phyloP scores from a whole-genome alignment of 2,797 vertebrate genomes.

The Sebastiscus tertius region DNA sequence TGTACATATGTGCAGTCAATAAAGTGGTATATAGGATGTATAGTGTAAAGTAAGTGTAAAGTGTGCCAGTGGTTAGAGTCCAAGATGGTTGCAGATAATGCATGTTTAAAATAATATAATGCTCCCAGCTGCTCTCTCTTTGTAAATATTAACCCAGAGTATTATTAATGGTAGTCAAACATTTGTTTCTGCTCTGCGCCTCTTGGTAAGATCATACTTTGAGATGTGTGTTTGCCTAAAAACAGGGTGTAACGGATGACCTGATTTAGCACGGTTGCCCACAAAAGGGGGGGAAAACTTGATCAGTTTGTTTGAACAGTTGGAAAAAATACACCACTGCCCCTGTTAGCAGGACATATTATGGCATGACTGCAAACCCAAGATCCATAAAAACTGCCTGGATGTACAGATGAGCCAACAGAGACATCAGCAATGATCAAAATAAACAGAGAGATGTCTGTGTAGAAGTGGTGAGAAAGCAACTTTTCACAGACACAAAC shows the following conservation, averaged over 20 bases:
- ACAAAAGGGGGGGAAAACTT: neutral
- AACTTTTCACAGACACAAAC: slow-evolving; percentile 47
- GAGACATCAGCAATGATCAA: neutral
- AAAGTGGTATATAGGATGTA: no score
- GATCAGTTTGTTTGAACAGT: slow-evolving; percentile 21
- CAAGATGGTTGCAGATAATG: no score
- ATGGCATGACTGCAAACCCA: neutral
- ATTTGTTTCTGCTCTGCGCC: neutral
- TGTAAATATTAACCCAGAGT: slow-evolving; percentile 17
- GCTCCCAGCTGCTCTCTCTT: neutral
- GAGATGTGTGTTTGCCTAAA: neutral
- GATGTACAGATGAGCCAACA: neutral
- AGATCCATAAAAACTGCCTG: neutral
- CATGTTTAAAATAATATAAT: no score
- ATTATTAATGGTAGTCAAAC: neutral
- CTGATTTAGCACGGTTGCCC: slow-evolving; percentile 1
- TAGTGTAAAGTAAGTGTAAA: no score
- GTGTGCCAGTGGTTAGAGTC: no score
- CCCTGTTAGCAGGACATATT: neutral
- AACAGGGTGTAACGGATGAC: slow-evolving; percentile 14
- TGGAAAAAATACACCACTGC: neutral
- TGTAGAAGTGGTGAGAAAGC: slow-evolving; percentile 56
- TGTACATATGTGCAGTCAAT: no score
- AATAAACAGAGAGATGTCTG: slow-evolving; percentile 38
- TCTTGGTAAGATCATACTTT: neutral